Percentiles rank a stretch among this genome's conserved stretches.
Conservation (phyloP, 2,888 invertebrate species). For the Melieria omissa region DNA sequence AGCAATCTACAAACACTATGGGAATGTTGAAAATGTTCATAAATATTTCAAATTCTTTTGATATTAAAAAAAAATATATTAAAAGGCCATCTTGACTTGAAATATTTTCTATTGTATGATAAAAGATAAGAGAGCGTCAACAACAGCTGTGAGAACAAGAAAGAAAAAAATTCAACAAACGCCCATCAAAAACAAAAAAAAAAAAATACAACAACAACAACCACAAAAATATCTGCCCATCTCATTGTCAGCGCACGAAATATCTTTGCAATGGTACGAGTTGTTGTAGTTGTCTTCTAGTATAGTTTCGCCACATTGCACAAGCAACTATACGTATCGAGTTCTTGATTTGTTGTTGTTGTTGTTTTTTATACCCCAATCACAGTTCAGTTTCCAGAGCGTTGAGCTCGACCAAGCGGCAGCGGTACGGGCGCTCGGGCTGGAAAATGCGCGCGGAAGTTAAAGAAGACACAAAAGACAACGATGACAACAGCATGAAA, state of each 20-base stretch:
- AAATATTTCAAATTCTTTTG: too few relatives aligned
- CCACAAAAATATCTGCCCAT: conserved; percentile 3
- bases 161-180: neutral
- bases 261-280: neutral
- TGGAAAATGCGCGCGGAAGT: too few relatives aligned
- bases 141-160: neutral
- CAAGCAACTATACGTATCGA: too few relatives aligned
- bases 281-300: too few relatives aligned
- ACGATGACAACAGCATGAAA: neutral
- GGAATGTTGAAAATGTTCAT: too few relatives aligned
- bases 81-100: too few relatives aligned
- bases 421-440: neutral
- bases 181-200: neutral
- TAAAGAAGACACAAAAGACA: neutral
- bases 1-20: too few relatives aligned
- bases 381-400: neutral
- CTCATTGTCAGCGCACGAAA: conserved; percentile 25
- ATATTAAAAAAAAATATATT: too few relatives aligned
- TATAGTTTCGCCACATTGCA: too few relatives aligned
- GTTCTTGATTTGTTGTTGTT: conserved; percentile 8
- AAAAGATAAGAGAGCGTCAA: neutral
- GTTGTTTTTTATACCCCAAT: neutral
- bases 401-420: neutral
- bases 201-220: neutral
- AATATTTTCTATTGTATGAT: too few relatives aligned